Conservation (phyloP, 2,113 vertebrate species). For the Alexandromys fortis region DNA sequence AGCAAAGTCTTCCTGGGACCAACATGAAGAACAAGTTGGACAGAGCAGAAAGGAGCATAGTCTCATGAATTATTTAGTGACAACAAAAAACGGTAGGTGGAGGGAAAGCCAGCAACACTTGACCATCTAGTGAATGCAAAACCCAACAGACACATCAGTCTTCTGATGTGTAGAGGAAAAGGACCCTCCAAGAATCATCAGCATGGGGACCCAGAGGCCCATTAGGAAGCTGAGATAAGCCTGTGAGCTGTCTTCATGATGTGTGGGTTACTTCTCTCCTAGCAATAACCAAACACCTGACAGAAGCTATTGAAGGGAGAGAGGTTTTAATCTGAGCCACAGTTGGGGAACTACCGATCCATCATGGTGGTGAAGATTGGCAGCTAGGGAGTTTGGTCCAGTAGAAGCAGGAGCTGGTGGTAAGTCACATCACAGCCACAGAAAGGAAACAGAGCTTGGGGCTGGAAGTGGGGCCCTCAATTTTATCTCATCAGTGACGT, state of each 20-base stretch:
- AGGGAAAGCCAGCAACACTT: neutral
- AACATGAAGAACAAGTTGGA: neutral
- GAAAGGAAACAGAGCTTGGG: neutral
- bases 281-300: neutral
- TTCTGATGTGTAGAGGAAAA: neutral
- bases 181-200: neutral
- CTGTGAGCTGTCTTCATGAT: neutral
- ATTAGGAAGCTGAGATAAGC: accelerated
- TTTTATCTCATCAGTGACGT: neutral
- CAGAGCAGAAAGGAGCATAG: neutral
- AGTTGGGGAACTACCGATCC: neutral
- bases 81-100: too few species aligned
- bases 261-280: neutral
- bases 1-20: neutral
- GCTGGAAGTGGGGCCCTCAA: neutral
- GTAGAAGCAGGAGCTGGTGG: neutral
- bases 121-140: neutral
- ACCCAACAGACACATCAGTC: too few species aligned
- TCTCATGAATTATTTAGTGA: neutral
- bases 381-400: neutral
- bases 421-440: neutral
- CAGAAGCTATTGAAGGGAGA: neutral
- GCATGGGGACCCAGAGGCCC: neutral
- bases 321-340: too few species aligned
- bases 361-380: neutral